These are phyloP conservation scores for Eufriesea mexicana DNA, from an alignment of 1,140 invertebrate genomes.

Conservation along the genomic window DNA sequence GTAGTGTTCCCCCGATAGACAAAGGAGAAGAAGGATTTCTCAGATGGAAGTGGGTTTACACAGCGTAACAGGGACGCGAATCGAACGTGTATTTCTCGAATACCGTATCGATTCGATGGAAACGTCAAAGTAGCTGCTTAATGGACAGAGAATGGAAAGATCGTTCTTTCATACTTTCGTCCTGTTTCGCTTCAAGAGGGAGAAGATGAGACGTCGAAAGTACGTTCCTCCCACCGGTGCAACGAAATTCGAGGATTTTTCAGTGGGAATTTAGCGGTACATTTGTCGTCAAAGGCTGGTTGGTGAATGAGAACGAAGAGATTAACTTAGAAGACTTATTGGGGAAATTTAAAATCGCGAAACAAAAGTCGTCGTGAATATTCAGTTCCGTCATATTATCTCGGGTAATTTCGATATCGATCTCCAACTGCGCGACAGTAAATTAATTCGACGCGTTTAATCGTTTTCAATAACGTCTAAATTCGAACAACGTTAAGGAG, in stretches of 20 bases:
- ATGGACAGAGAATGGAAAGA: neutral
- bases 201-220: neutral
- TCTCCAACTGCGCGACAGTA: no score
- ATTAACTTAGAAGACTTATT: no score
- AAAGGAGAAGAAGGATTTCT: conserved; percentile 1
- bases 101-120: conserved; percentile 10
- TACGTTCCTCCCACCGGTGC: neutral
- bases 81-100: neutral
- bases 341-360: no score
- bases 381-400: no score
- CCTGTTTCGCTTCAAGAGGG: neutral
- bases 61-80: conserved; percentile 13
- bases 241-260: neutral
- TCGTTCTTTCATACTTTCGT: neutral
- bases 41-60: neutral
- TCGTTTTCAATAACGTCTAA: no score
- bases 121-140: conserved; percentile 13
- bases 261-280: neutral
- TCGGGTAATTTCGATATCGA: no score
- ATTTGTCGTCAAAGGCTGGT: neutral
- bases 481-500: no score
- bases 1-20: neutral
- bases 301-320: neutral
- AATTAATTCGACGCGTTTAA: no score
- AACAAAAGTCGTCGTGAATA: no score